Conservation (phyloP, 2,888 invertebrate species). For the Yponomeuta plumbellus region DNA sequence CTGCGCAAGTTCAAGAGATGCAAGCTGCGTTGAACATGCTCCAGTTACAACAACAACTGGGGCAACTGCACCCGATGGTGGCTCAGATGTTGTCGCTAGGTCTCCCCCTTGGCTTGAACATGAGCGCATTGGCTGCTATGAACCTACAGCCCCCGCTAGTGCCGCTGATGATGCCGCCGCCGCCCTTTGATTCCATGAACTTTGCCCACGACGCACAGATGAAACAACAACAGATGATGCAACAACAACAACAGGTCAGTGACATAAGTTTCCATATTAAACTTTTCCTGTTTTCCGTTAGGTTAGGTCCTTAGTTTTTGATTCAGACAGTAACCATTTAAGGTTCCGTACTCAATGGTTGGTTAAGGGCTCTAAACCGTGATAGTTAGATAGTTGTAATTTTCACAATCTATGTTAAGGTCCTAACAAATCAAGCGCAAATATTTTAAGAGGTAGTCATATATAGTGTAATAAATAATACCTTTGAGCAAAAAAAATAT, state of each 20-base stretch:
- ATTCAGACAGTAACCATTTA: neutral
- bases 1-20: constrained; percentile 89
- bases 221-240: constrained; percentile 84
- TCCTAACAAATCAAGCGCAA: too few relatives aligned
- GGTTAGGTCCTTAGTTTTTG: neutral
- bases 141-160: constrained; percentile 95
- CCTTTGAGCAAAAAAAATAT: too few relatives aligned
- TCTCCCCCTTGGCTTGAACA: constrained; percentile 85
- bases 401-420: too few relatives aligned
- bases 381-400: too few relatives aligned
- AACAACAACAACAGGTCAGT: constrained; percentile 82
- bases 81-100: constrained; percentile 91
- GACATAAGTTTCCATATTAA: constrained; percentile 2
- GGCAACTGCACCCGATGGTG: constrained; percentile 94
- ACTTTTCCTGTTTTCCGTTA: neutral
- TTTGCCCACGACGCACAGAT: constrained; percentile 77
- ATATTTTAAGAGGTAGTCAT: too few relatives aligned
- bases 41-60: constrained; percentile 89
- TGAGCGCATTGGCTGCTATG: constrained; percentile 92
- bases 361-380: too few relatives aligned
- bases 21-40: constrained; percentile 90
- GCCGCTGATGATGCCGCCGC: constrained; percentile 91
- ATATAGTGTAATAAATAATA: too few relatives aligned
- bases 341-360: neutral
- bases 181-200: constrained; percentile 83